These are phyloP conservation scores for Turdus rufiventris DNA, from an alignment of 2,113 vertebrate genomes.

Conservation along the genomic window DNA sequence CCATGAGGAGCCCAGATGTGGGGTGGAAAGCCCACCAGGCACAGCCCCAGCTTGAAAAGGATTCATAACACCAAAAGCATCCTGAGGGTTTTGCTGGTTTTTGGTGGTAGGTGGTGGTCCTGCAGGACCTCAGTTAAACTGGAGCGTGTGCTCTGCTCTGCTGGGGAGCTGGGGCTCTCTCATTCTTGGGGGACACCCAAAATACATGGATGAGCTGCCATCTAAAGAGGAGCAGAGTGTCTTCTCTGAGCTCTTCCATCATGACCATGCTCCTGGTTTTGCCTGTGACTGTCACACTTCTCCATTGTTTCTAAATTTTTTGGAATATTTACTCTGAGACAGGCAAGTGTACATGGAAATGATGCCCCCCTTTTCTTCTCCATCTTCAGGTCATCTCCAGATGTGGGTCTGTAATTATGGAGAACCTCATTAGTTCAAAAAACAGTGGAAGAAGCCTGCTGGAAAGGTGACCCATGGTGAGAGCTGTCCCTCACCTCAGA, in stretches of 20 bases:
- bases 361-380: rapidly evolving
- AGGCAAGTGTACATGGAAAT: rapidly evolving
- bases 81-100: background rate
- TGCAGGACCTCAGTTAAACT: background rate
- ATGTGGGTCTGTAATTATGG: background rate
- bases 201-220: rapidly evolving
- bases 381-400: background rate
- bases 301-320: background rate
- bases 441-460: rapidly evolving
- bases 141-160: rapidly evolving
- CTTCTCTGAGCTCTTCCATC: background rate
- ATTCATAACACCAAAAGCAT: background rate
- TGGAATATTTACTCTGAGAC: background rate
- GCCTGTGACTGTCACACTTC: background rate
- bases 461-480: rapidly evolving
- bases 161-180: background rate
- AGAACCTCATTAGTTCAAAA: background rate
- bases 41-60: background rate
- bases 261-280: background rate
- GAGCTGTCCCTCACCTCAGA: no score
- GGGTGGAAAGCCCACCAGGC: background rate
- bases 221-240: background rate
- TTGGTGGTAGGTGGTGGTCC: background rate
- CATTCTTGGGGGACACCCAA: background rate
- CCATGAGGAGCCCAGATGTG: background rate